A percentile compares a stretch with the other conserved stretches of the same genome.
phyloP scores from a whole-genome alignment of 2,888 invertebrate species.

The Tenthredo distinguenda region DNA sequence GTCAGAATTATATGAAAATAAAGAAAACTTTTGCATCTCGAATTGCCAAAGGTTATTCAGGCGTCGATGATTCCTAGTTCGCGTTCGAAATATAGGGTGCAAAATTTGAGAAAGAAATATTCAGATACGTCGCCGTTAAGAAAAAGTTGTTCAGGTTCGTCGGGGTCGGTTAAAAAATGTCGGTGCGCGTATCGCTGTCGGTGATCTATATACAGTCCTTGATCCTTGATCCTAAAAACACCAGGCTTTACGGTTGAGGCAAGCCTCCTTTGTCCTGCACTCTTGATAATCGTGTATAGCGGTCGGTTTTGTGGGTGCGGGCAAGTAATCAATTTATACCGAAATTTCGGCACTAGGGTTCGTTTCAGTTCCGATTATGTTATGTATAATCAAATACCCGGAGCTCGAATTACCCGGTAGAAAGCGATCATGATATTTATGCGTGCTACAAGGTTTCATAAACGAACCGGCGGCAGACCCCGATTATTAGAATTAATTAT shows the following conservation, averaged over 20 bases:
- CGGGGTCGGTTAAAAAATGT: constrained; percentile 34
- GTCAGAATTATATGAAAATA: neutral
- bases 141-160: constrained; percentile 7
- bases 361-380: neutral
- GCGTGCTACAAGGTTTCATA: neutral
- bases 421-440: neutral
- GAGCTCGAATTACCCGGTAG: constrained; percentile 26
- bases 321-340: constrained; percentile 20
- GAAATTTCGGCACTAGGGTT: constrained; percentile 16
- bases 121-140: neutral
- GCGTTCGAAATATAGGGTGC: neutral
- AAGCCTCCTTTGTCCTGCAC: constrained; percentile 34
- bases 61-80: neutral
- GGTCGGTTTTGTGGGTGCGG: neutral
- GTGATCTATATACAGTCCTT: constrained; percentile 53
- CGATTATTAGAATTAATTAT: neutral
- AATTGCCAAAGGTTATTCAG: neutral
- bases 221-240: constrained; percentile 54
- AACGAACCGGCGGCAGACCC: neutral
- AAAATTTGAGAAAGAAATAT: neutral
- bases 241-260: constrained; percentile 30
- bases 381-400: neutral
- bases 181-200: constrained; percentile 28
- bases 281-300: constrained; percentile 30
- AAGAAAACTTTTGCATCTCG: neutral